These are phyloP conservation scores for Urophycis tenuis DNA, from an alignment of 2,797 vertebrate species.

Conservation along the genomic window DNA sequence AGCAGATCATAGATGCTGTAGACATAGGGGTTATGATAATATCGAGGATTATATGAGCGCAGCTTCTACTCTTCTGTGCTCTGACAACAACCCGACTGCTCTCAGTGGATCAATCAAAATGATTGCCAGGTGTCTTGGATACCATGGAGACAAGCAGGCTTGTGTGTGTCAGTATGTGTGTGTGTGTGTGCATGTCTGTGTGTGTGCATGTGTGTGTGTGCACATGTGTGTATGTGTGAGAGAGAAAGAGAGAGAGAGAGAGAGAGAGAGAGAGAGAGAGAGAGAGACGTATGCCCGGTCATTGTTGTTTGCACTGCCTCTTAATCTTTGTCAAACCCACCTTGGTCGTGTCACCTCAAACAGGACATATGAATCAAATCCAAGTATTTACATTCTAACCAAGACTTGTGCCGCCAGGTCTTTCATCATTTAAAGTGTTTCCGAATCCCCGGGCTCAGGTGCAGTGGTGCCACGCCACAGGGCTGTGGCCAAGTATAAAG, in stretches of 20 bases:
- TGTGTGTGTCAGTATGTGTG: background rate
- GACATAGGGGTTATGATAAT: background rate
- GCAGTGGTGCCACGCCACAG: background rate
- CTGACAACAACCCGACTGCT: background rate
- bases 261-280: too few relatives aligned
- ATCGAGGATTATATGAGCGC: background rate
- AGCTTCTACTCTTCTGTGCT: background rate
- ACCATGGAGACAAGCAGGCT: background rate
- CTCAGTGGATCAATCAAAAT: conserved; percentile 5
- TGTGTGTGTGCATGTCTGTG: conserved; percentile 5
- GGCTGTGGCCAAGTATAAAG: background rate
- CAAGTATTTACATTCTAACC: background rate
- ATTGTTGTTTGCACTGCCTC: background rate
- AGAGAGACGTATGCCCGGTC: background rate
- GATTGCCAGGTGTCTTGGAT: conserved; percentile 23
- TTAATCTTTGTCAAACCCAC: background rate
- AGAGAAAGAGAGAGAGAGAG: too few relatives aligned
- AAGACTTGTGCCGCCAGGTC: background rate
- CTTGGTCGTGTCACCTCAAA: background rate
- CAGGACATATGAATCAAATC: background rate
- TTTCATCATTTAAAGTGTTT: background rate
- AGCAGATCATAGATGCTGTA: background rate
- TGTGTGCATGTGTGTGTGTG: conserved; percentile 2
- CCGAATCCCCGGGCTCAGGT: background rate
- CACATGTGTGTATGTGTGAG: background rate